phyloP scores from a whole-genome alignment of 2,888 invertebrate species.

The Meganola albula region DNA sequence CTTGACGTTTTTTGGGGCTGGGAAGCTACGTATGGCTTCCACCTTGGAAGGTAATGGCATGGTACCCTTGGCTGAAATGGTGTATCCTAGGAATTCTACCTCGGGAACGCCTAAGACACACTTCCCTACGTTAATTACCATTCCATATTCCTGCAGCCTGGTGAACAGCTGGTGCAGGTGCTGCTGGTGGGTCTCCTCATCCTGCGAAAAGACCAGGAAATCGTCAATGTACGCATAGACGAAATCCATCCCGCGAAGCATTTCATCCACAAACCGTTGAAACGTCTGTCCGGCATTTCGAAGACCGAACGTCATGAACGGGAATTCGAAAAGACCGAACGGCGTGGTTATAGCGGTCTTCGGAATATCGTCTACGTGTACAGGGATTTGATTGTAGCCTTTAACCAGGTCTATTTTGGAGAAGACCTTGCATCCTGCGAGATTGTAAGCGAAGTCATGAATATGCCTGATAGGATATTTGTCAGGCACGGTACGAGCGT shows the following conservation, averaged over 20 bases:
- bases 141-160: not conserved
- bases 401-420: no score
- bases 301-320: slow-evolving; percentile 1
- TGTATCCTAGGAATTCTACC: slow-evolving; percentile 10
- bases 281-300: slow-evolving; percentile 4
- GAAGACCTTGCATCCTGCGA: no score
- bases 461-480: no score
- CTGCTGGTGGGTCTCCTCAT: not conserved
- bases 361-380: slow-evolving; percentile 1
- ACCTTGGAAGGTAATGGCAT: slow-evolving; percentile 6
- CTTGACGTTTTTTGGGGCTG: slow-evolving; percentile 5
- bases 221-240: slow-evolving; percentile 3
- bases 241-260: not conserved
- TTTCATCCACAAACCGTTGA: slow-evolving; percentile 4
- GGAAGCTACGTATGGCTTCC: slow-evolving; percentile 10
- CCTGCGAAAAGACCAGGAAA: not conserved
- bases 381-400: slow-evolving; percentile 3
- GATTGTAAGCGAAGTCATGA: no score
- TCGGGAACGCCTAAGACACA: slow-evolving; percentile 1
- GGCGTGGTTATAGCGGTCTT: slow-evolving; percentile 8
- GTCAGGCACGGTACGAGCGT: no score
- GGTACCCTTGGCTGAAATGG: slow-evolving; percentile 12
- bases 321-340: slow-evolving; percentile 6
- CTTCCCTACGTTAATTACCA: slow-evolving; percentile 1
- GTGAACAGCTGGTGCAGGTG: slow-evolving; percentile 1